A percentile compares a stretch with the other conserved stretches of the same genome.
Conservation (phyloP, 2,797 vertebrate genomes). For the Fringilla coelebs region DNA sequence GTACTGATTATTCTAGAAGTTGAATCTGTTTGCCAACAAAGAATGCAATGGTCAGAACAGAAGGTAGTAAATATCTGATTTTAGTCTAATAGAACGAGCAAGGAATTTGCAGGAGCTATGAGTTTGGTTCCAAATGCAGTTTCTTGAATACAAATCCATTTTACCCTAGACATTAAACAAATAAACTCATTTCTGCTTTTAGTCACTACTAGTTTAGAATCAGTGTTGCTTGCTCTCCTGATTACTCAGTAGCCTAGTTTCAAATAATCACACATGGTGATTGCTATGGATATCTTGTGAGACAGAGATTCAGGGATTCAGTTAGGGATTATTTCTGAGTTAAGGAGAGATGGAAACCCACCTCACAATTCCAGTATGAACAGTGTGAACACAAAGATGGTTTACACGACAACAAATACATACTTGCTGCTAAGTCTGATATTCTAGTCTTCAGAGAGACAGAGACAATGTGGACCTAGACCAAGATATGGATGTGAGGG, state of each 20-base stretch:
- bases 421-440: background rate
- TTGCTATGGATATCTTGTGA: background rate
- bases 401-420: background rate
- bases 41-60: background rate
- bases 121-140: background rate
- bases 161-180: background rate
- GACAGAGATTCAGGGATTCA: background rate
- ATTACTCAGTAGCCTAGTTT: background rate
- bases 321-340: background rate
- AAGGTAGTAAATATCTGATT: background rate
- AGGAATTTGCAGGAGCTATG: background rate
- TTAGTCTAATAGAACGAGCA: background rate
- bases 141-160: background rate
- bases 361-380: background rate
- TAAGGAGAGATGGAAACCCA: background rate
- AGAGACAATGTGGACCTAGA: background rate
- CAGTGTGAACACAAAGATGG: background rate
- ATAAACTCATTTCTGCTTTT: background rate
- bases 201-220: background rate
- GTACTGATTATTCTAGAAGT: background rate
- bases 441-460: background rate
- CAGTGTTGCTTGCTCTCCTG: background rate
- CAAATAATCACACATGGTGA: background rate
- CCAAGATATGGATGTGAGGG: background rate
- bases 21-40: background rate